A percentile compares a stretch with the other conserved stretches of the same genome.
phyloP scores from a whole-genome alignment of 2,113 vertebrate genomes.

The Pituophis catenifer region DNA sequence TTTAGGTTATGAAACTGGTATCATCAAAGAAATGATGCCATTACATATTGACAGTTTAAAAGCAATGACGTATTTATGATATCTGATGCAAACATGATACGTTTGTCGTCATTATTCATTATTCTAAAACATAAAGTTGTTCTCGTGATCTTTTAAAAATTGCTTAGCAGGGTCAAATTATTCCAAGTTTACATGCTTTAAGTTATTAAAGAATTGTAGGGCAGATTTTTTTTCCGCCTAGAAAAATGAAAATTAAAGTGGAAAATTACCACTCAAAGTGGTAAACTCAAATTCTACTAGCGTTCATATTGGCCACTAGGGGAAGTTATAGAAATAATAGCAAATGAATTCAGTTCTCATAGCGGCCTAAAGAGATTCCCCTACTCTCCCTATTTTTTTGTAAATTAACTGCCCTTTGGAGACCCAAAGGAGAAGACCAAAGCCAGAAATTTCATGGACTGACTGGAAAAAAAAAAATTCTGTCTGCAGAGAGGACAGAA shows the following conservation, averaged over 20 bases:
- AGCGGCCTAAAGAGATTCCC: not conserved
- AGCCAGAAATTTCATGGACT: conserved; percentile 53
- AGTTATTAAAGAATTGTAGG: not conserved
- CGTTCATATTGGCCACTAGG: not conserved
- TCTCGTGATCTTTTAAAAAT: not conserved
- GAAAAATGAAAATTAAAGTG: not conserved
- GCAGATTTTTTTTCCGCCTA: not conserved
- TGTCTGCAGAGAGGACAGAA: conserved; percentile 46
- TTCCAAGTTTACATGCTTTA: not conserved
- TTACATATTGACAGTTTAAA: not conserved
- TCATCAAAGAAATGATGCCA: not conserved
- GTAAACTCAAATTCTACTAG: not conserved
- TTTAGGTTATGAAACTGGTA: not conserved
- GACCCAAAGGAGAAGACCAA: conserved; percentile 36
- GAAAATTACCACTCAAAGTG: not conserved
- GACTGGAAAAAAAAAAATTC: conserved; percentile 58
- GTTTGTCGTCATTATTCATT: not conserved
- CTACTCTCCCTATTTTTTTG: not conserved
- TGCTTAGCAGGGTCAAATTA: no score
- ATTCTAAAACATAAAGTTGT: not conserved
- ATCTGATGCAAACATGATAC: not conserved
- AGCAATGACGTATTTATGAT: not conserved
- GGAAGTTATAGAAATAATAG: not conserved
- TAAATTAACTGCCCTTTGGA: conserved; percentile 22
- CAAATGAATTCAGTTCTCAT: not conserved